Conservation (phyloP, 2,797 vertebrate genomes). For the Momotus momota region DNA sequence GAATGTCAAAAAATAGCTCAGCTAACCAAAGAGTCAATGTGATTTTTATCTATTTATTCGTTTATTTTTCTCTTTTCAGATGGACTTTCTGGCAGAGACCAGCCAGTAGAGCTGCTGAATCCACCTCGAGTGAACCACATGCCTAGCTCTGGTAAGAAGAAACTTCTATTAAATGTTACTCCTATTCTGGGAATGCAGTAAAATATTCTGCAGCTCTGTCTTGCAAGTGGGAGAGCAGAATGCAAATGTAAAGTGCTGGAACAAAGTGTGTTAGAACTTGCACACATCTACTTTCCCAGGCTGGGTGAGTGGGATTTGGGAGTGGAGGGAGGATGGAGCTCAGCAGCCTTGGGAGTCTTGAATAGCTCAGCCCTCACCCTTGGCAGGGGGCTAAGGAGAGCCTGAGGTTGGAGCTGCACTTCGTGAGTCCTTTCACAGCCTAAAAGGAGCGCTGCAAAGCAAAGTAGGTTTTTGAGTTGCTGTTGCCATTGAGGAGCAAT, state of each 20-base stretch:
- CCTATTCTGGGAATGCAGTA: not conserved
- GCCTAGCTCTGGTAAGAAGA: conserved; percentile 88
- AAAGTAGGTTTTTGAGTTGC: not conserved
- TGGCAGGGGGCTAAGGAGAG: not conserved
- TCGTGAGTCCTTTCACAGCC: not conserved
- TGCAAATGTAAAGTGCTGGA: conserved; percentile 38
- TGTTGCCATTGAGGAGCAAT: not conserved
- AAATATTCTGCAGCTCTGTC: not conserved
- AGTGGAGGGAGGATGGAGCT: not conserved
- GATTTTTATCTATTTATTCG: not conserved
- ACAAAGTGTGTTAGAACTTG: conserved; percentile 43
- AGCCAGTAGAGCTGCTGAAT: conserved; percentile 89
- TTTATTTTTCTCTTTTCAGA: conserved; percentile 78
- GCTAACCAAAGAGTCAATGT: not conserved
- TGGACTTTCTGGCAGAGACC: conserved; percentile 89
- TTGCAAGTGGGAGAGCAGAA: conserved; percentile 21
- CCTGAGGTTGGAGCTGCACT: not conserved
- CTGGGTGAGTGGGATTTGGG: not conserved
- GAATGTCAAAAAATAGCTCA: conserved; percentile 28
- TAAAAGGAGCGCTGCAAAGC: not conserved
- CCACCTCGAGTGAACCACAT: conserved; percentile 88
- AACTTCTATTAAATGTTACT: not conserved
- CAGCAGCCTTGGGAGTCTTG: not conserved
- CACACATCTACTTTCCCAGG: conserved; percentile 39
- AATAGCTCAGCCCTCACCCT: not conserved